phyloP scores from a whole-genome alignment of 2,888 invertebrate species.

The Meteorus cinctellus region DNA sequence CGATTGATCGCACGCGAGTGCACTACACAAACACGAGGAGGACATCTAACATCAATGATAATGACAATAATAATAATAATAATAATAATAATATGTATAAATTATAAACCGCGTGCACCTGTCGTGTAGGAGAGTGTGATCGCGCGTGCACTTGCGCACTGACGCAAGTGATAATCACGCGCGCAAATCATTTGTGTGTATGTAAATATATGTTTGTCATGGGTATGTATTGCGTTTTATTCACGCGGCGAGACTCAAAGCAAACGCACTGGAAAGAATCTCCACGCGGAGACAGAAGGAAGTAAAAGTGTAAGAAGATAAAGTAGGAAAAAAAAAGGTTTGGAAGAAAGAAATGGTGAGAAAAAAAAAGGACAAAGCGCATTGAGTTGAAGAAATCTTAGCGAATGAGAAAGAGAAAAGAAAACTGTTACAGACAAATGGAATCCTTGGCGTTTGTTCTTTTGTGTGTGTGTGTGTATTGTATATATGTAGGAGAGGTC shows the following conservation, averaged over 20 bases:
- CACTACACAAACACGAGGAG: not conserved
- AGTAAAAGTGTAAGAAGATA: too few species aligned
- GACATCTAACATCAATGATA: not conserved
- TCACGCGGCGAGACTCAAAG: slow-evolving; percentile 37
- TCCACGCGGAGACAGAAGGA: slow-evolving; percentile 1
- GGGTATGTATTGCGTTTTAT: not conserved
- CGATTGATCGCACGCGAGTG: not conserved
- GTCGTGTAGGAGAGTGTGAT: slow-evolving; percentile 19
- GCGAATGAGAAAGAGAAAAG: slow-evolving; percentile 8
- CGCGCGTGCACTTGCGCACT: slow-evolving; percentile 25
- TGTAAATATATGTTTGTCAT: not conserved
- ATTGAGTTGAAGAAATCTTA: not conserved
- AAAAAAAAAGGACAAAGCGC: too few species aligned
- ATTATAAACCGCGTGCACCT: slow-evolving; percentile 3
- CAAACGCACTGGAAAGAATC: slow-evolving; percentile 29
- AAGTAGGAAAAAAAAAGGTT: too few species aligned
- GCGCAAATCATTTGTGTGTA: not conserved
- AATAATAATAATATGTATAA: not conserved
- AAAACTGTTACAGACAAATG: not conserved
- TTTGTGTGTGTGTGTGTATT: too few species aligned
- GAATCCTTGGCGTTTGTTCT: not conserved
- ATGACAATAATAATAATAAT: not conserved
- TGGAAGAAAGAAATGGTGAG: not conserved
- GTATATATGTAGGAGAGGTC: not conserved
- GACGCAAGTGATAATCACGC: slow-evolving; percentile 29